Evolutionary conservation across 2,797 vertebrate species (phyloP), one percentile per base, ranked within the genome.

Genomic region (Crenuchus spilurus): DNA sequence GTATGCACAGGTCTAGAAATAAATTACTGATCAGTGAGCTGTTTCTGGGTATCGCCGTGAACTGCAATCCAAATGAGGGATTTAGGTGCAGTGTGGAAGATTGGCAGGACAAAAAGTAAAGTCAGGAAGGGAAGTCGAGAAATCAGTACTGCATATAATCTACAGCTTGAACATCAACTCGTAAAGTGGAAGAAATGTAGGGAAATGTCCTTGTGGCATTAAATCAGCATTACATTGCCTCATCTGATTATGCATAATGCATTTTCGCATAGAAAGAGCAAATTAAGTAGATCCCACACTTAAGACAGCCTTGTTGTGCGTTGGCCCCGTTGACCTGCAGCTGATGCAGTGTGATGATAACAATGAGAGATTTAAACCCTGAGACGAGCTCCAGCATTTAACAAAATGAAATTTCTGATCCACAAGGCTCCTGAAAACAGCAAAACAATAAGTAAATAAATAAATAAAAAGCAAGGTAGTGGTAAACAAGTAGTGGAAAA

Each of bases 21-120:
- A 92, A 95, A 94, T 94, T 93, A 93, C 91, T 92, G 92, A 93
- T 94, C 91, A 93, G 85, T 87, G 92, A 93, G 89, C 88, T 94
- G 92, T 89, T 94, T 89, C 94, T 85, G 84, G 84, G 83, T 89
- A 46, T 78, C 84, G 92, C 92, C 67, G 82, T 92, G 92, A 92
- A 87, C 79, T 66, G 87, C 85, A 91, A 82, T 70, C 87, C 87
- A 86, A 84, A 92, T 87, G 82, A 88, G 88, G 84, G 88, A 89
- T 89, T 87, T 67, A 18, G 69, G 62, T 66, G 70, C 70, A 54
- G 64, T 20, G 24, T 66, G 74, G 73, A 57, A 67, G 64, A 69
- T 76, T 61, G 68, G 71, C 31, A 0, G 39, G 67, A 74, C 72
- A 61, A 79, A 78, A 70, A 30, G 3, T 73, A 75, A 67, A 61